These are phyloP conservation scores for Fulmarus glacialis DNA, from an alignment of 2,113 vertebrate genomes.

Conservation along the genomic window DNA sequence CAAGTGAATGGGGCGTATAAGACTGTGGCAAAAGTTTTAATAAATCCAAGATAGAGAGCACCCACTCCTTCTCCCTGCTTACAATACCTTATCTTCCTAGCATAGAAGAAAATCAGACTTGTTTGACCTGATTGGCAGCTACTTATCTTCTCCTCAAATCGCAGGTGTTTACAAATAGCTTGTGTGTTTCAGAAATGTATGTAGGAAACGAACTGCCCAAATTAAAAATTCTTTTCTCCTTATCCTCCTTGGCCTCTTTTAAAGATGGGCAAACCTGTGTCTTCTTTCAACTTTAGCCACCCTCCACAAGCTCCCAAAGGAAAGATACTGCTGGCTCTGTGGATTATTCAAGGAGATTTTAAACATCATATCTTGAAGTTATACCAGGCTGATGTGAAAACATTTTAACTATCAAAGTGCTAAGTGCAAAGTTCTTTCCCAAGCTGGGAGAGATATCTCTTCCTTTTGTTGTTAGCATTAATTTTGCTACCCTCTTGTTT, in stretches of 20 bases:
- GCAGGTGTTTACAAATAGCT: background rate
- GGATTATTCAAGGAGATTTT: background rate
- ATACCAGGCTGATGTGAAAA: background rate
- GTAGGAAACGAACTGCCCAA: background rate
- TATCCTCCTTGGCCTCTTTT: background rate
- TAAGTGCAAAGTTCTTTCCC: background rate
- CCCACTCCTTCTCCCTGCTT: background rate
- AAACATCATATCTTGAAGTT: background rate
- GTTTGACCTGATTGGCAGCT: background rate
- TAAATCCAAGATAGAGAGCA: background rate
- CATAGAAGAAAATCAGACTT: background rate
- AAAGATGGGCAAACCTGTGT: background rate
- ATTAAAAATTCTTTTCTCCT: background rate
- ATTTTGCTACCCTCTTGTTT: background rate
- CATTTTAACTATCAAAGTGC: background rate
- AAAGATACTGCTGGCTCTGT: background rate
- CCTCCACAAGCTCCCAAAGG: background rate
- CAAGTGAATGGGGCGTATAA: background rate
- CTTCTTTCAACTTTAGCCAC: background rate
- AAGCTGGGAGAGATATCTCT: rapidly evolving
- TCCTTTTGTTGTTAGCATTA: background rate
- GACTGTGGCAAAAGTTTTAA: background rate
- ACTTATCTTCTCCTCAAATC: background rate
- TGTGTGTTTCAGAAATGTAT: background rate
- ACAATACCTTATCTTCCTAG: background rate